Percentiles rank a stretch among this genome's conserved stretches.
Conservation (phyloP, 2,888 invertebrate species). For the Tetragonisca angustula region DNA sequence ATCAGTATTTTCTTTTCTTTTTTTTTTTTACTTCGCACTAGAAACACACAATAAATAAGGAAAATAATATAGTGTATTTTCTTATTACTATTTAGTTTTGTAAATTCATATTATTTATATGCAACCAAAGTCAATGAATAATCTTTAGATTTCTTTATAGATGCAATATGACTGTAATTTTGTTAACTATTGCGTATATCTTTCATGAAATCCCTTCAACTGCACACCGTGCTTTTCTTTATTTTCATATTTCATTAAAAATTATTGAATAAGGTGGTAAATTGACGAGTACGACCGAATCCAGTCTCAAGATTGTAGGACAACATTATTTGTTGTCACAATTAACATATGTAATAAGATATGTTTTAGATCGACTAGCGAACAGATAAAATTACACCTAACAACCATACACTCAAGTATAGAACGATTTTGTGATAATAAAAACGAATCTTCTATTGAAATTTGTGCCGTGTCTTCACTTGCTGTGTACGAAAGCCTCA, state of each 20-base stretch:
- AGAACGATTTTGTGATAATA: constrained; percentile 62
- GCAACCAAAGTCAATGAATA: constrained; percentile 16
- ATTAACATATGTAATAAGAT: constrained; percentile 39
- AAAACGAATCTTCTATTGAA: constrained; percentile 53
- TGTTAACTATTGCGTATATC: constrained; percentile 72
- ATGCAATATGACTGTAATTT: constrained; percentile 58
- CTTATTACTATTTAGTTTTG: background rate
- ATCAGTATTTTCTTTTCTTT: constrained; percentile 9
- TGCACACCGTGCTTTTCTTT: background rate
- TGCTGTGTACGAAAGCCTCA: constrained; percentile 10
- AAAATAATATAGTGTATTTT: constrained; percentile 1
- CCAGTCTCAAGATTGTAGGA: constrained; percentile 35
- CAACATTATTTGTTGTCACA: constrained; percentile 40
- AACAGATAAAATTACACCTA: constrained; percentile 31
- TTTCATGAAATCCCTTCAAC: constrained; percentile 16
- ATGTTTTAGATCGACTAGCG: constrained; percentile 55
- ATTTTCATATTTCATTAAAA: constrained; percentile 14
- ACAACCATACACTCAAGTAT: constrained; percentile 27
- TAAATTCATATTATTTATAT: background rate
- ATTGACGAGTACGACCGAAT: constrained; percentile 23
- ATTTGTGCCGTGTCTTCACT: constrained; percentile 36
- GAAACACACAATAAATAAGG: background rate
- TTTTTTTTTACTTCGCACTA: background rate
- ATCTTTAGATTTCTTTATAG: constrained; percentile 52
- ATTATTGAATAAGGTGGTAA: constrained; percentile 17